These are phyloP conservation scores for Plutomurus gul DNA, from an alignment of 1,140 invertebrate genomes.

Conservation along the genomic window DNA sequence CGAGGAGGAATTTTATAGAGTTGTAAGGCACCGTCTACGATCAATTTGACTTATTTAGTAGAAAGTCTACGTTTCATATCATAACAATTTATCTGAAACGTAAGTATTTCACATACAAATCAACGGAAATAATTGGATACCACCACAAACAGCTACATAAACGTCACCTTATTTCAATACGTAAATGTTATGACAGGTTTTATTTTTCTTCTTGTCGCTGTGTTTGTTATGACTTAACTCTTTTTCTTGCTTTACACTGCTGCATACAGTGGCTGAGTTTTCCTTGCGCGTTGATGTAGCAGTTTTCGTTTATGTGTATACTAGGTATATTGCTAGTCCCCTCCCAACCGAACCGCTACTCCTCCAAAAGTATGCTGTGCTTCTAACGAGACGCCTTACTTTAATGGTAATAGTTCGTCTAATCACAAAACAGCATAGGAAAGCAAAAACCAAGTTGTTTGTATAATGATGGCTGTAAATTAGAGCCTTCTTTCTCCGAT, in stretches of 20 bases:
- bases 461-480: conserved; percentile 9
- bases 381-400: neutral
- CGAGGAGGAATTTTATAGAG: neutral
- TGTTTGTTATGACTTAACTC: no score
- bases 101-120: conserved; percentile 17
- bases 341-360: neutral
- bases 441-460: conserved; percentile 20
- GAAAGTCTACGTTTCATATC: neutral
- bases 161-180: conserved; percentile 24
- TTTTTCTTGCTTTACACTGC: no score
- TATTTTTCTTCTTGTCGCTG: no score
- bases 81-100: neutral
- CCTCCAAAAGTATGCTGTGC: neutral
- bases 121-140: conserved; percentile 20
- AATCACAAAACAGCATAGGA: conserved; percentile 16
- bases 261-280: no score
- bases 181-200: conserved; percentile 22
- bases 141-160: conserved; percentile 10
- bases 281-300: no score
- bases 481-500: neutral
- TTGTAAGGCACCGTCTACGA: no score
- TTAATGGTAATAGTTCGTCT: neutral
- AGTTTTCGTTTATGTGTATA: no score
- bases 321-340: neutral
- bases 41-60: neutral